A percentile compares a stretch with the other conserved stretches of the same genome.
phyloP scores from a whole-genome alignment of 2,888 invertebrate genomes.

The Serripes groenlandicus region DNA sequence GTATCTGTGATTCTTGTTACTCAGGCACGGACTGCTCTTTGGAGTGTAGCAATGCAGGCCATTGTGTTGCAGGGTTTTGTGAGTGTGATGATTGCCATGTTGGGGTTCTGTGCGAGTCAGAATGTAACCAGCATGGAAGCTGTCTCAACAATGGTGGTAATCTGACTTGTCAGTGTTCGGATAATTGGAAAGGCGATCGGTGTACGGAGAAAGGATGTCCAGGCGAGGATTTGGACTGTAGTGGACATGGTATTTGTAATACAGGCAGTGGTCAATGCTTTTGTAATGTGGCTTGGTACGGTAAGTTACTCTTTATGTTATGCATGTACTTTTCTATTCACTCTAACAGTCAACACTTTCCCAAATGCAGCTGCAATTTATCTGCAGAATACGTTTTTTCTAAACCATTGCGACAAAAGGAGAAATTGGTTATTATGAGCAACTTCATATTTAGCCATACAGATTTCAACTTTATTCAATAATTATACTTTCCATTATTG shows the following conservation, averaged over 20 bases:
- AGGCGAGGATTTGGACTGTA: slow-evolving; percentile 68
- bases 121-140: slow-evolving; percentile 75
- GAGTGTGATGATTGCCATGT: slow-evolving; percentile 74
- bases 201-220: slow-evolving; percentile 76
- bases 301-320: slow-evolving; percentile 64
- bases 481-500: too few relatives aligned
- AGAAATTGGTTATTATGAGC: too few relatives aligned
- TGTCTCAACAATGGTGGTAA: slow-evolving; percentile 52
- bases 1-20: slow-evolving; percentile 79
- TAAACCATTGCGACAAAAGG: too few relatives aligned
- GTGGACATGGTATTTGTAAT: slow-evolving; percentile 78
- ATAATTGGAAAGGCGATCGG: slow-evolving; percentile 72
- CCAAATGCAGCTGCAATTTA: too few relatives aligned
- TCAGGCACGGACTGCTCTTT: slow-evolving; percentile 73
- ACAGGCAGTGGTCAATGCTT: slow-evolving; percentile 72
- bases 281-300: slow-evolving; percentile 79
- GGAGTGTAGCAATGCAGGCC: slow-evolving; percentile 73
- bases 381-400: too few relatives aligned
- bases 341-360: too few relatives aligned
- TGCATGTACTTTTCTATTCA: too few relatives aligned
- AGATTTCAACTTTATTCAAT: too few relatives aligned
- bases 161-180: slow-evolving; percentile 68
- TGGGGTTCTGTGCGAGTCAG: slow-evolving; percentile 75
- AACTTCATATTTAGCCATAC: too few relatives aligned
- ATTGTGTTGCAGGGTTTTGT: slow-evolving; percentile 72